phyloP scores from a whole-genome alignment of 2,113 vertebrate species.

The Chelonoidis abingdonii region DNA sequence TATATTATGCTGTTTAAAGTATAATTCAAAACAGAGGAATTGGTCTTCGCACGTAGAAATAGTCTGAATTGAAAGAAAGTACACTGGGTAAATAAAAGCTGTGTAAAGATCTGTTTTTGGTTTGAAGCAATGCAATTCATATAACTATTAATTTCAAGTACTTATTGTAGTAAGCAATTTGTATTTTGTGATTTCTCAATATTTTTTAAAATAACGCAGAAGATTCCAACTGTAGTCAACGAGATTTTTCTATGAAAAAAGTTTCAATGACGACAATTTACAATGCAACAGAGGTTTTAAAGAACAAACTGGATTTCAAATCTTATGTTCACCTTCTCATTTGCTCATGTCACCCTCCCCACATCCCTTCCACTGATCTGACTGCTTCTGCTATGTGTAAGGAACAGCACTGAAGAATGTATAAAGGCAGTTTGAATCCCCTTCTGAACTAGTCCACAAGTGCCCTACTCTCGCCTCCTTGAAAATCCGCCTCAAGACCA shows the following conservation, averaged over 20 bases:
- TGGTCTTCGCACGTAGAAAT: neutral
- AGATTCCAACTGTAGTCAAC: neutral
- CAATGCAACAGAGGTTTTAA: neutral
- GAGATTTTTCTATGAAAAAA: neutral
- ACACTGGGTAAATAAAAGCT: neutral
- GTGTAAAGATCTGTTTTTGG: neutral
- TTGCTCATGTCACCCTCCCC: neutral
- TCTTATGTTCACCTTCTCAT: neutral
- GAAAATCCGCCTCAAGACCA: neutral
- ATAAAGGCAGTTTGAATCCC: neutral
- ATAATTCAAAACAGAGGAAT: neutral
- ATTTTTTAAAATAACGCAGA: neutral
- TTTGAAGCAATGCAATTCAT: neutral
- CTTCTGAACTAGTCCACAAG: neutral
- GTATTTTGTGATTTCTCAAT: neutral
- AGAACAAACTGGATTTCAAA: neutral
- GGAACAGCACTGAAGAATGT: neutral
- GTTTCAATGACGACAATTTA: neutral
- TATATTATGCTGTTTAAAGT: neutral
- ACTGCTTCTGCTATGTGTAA: neutral
- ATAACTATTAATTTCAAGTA: slow-evolving; percentile 52
- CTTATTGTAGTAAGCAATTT: slow-evolving; percentile 60
- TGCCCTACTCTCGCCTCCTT: neutral
- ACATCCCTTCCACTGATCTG: neutral
- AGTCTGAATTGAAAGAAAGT: neutral